Percentiles rank a stretch among this genome's conserved stretches.
phyloP scores from a whole-genome alignment of 2,113 vertebrate genomes.

The Myxocyprinus asiaticus region DNA sequence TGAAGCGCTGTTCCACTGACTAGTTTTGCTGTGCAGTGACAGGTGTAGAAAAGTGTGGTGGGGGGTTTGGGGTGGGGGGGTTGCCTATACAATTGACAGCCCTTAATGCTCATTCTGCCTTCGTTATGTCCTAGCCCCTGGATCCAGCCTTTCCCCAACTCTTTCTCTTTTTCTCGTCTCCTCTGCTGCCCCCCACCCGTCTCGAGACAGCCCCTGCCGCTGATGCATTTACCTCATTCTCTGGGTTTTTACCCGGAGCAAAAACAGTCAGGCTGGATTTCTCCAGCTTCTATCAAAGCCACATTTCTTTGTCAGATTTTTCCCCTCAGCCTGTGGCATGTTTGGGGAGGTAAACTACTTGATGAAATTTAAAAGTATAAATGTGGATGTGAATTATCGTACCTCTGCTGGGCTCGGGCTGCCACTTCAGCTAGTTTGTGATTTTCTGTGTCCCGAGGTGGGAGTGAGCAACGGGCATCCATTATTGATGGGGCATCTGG shows the following conservation, averaged over 20 bases:
- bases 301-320: conserved; percentile 48
- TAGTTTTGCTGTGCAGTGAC: conserved; percentile 40
- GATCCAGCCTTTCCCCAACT: conserved; percentile 23
- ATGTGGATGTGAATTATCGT: conserved; percentile 56
- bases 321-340: conserved; percentile 35
- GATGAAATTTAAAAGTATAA: conserved; percentile 52
- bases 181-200: conserved; percentile 18
- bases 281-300: conserved; percentile 34
- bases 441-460: conserved; percentile 34
- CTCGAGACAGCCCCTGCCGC: conserved; percentile 40
- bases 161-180: background rate
- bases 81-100: conserved; percentile 51
- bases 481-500: conserved; percentile 54
- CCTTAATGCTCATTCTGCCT: conserved; percentile 49
- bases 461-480: conserved; percentile 38
- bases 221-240: conserved; percentile 51
- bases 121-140: conserved; percentile 54
- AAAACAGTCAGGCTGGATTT: conserved; percentile 39
- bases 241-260: conserved; percentile 44
- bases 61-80: conserved; percentile 7
- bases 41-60: background rate
- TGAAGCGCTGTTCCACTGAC: conserved; percentile 47
- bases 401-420: conserved; percentile 42
- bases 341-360: conserved; percentile 43
- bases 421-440: background rate